Percentiles rank a stretch among this genome's conserved stretches.
Conservation (phyloP, 2,113 vertebrate species). For the Neolamprologus kungweensis region DNA sequence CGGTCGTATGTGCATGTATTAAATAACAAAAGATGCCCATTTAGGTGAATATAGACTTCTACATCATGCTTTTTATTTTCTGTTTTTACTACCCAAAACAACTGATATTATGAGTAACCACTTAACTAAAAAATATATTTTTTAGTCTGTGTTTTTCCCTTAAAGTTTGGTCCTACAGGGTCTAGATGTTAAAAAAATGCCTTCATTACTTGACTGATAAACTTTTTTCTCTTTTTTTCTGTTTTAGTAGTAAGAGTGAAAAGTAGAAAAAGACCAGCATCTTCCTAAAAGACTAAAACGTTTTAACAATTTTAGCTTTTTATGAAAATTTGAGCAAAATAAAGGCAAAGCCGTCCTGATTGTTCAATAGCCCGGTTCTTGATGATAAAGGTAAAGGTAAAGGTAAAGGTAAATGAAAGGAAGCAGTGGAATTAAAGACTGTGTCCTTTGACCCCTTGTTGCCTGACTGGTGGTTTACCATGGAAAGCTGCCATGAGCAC, state of each 20-base stretch:
- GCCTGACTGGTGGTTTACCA: conserved; percentile 19
- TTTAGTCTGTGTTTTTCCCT: background rate
- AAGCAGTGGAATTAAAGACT: background rate
- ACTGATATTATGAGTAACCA: background rate
- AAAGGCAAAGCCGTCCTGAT: background rate
- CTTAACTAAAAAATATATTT: background rate
- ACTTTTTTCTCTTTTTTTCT: background rate
- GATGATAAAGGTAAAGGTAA: no score
- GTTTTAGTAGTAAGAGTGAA: background rate
- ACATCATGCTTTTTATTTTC: background rate
- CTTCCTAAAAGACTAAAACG: background rate
- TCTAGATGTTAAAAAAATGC: background rate
- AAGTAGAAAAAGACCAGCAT: background rate
- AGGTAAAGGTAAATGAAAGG: background rate
- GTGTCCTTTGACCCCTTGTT: conserved; percentile 41
- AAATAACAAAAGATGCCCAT: background rate
- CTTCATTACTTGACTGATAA: background rate
- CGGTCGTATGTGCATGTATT: background rate
- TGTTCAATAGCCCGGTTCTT: background rate
- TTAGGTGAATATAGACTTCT: background rate
- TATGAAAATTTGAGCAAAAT: background rate
- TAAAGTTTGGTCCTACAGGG: background rate
- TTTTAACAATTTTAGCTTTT: background rate
- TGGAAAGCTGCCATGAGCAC: conserved; percentile 31
- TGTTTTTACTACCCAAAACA: background rate